phyloP scores from a whole-genome alignment of 92 coral and sea anemone genomes.

The Zoanthus gigantus region DNA sequence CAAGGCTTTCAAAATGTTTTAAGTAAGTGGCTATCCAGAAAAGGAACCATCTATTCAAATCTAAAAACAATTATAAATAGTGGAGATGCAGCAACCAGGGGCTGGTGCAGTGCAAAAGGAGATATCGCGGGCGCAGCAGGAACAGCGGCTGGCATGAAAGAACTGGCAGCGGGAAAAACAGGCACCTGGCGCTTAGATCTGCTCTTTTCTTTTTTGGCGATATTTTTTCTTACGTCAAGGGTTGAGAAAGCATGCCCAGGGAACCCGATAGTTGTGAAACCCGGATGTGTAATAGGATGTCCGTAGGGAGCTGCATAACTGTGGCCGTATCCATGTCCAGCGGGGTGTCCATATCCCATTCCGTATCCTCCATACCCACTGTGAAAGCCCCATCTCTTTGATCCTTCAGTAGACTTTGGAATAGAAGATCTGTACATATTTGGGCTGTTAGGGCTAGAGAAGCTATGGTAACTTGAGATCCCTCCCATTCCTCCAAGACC shows the following conservation, averaged over 20 bases:
- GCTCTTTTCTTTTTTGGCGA: slow-evolving; percentile 74
- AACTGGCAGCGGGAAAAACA: slow-evolving; percentile 35
- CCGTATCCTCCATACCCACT: slow-evolving; percentile 58
- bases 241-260: slow-evolving; percentile 98
- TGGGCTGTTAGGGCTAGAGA: slow-evolving; percentile 64
- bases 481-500: slow-evolving; percentile 99
- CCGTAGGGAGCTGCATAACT: slow-evolving; percentile 94
- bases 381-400: slow-evolving; percentile 79
- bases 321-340: slow-evolving; percentile 77
- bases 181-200: slow-evolving; percentile 77
- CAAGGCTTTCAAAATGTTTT: too few relatives aligned
- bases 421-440: slow-evolving; percentile 68
- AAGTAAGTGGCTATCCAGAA: too few relatives aligned
- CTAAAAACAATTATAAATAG: too few relatives aligned
- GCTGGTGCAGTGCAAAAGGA: slow-evolving; percentile 17
- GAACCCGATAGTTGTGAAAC: slow-evolving; percentile 94
- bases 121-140: slow-evolving; percentile 29
- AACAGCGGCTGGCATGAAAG: slow-evolving; percentile 28
- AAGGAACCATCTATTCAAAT: too few relatives aligned
- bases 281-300: slow-evolving; percentile 99
- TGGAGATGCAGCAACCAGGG: slow-evolving; percentile 11
- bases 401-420: slow-evolving; percentile 62
- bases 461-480: slow-evolving; percentile 64
- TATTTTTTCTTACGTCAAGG: slow-evolving; percentile 89
- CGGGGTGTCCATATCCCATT: slow-evolving; percentile 47